Conservation (phyloP, 1,140 invertebrate species). For the Lepeophtheirus salmonis region DNA sequence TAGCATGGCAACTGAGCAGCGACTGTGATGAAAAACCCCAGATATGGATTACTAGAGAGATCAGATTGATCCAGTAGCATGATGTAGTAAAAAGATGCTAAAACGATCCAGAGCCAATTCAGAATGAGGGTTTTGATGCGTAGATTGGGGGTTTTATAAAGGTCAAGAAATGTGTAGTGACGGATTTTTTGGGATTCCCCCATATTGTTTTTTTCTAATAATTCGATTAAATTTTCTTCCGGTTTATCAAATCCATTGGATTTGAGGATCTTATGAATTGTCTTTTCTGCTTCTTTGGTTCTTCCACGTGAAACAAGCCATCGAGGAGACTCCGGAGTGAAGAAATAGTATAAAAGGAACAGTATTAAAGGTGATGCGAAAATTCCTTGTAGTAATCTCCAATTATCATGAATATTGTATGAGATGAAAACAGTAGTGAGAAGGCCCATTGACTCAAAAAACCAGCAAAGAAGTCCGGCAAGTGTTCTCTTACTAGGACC, state of each 20-base stretch:
- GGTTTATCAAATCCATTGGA: neutral
- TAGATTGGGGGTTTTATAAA: neutral
- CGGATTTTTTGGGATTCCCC: neutral
- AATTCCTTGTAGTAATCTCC: constrained; percentile 5
- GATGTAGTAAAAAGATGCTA: constrained; percentile 6
- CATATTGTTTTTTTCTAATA: neutral
- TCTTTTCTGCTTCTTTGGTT: neutral
- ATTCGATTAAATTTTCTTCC: neutral
- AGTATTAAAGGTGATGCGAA: constrained; percentile 2
- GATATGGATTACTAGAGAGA: neutral
- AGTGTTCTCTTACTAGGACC: constrained; percentile 14
- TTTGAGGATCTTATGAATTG: neutral
- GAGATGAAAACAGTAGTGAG: neutral
- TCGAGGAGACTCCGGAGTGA: constrained; percentile 4
- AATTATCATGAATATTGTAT: neutral
- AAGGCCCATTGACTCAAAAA: constrained; percentile 14
- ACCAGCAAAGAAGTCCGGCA: constrained; percentile 15
- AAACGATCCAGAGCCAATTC: neutral
- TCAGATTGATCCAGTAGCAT: constrained; percentile 16
- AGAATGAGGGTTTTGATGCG: constrained; percentile 8
- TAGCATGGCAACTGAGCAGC: constrained; percentile 8
- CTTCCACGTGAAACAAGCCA: neutral
- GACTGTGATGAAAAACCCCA: constrained; percentile 5
- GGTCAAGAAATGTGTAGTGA: neutral
- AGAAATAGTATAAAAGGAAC: constrained; percentile 2